Conservation (phyloP, 1,140 invertebrate genomes). For the Wasmannia auropunctata region DNA sequence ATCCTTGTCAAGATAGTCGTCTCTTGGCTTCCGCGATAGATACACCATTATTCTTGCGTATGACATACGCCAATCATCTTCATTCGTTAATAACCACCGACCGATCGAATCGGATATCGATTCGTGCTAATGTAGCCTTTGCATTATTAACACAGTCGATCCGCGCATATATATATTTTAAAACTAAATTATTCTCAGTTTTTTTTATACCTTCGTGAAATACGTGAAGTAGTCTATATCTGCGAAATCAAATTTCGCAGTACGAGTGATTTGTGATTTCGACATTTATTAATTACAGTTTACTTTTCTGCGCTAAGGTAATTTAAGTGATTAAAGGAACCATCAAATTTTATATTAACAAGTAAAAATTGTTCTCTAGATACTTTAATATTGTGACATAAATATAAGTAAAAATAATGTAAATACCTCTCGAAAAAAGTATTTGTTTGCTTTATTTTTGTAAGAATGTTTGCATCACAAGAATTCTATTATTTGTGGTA, state of each 20-base stretch:
- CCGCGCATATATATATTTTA: not conserved
- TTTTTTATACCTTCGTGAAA: too few relatives aligned
- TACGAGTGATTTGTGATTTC: not conserved
- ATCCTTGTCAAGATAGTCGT: constrained; percentile 58
- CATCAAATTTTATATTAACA: not conserved
- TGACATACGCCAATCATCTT: not conserved
- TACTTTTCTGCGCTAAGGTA: not conserved
- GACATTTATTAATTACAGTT: not conserved
- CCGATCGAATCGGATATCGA: not conserved
- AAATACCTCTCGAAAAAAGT: not conserved
- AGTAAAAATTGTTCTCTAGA: not conserved
- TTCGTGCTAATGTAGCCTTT: not conserved
- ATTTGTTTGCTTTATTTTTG: not conserved
- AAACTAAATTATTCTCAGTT: not conserved
- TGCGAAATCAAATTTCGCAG: not conserved
- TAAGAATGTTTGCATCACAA: not conserved
- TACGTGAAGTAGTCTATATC: too few relatives aligned
- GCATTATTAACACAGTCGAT: not conserved
- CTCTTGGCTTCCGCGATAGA: constrained; percentile 56
- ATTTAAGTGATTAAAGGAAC: not conserved
- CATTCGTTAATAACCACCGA: not conserved
- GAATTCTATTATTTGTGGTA: not conserved
- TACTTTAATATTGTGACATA: not conserved
- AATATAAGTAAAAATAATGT: not conserved
- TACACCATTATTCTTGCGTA: not conserved